A percentile compares a stretch with the other conserved stretches of the same genome.
Conservation (phyloP, 37 sponge, comb jelly and placozoan genomes). For the Cladorhizidae sp. region DNA sequence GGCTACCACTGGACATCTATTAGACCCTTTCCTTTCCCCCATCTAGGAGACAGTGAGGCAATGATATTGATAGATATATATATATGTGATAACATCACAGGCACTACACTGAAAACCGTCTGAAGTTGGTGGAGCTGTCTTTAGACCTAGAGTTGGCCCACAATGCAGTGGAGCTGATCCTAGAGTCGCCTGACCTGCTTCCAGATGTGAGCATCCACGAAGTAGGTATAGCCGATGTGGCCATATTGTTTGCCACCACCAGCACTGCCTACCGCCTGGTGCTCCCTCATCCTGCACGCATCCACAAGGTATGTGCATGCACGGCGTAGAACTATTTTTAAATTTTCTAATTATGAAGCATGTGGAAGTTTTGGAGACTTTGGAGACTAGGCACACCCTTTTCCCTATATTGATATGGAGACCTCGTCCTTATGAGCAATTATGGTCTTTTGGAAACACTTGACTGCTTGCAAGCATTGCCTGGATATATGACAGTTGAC, state of each 20-base stretch:
- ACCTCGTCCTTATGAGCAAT: no score
- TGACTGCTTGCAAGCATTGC: no score
- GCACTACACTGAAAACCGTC: slow-evolving; percentile 17
- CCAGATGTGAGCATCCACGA: slow-evolving; percentile 41
- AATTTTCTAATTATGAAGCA: neutral
- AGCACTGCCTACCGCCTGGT: slow-evolving; percentile 46
- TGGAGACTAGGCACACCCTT: no score
- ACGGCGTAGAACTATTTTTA: neutral
- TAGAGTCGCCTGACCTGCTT: neutral
- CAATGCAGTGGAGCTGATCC: slow-evolving; percentile 39
- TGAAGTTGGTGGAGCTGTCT: slow-evolving; percentile 54
- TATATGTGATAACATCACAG: neutral
- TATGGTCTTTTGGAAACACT: no score
- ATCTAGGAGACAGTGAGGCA: no score
- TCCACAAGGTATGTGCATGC: slow-evolving; percentile 26
- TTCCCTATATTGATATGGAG: no score
- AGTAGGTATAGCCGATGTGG: slow-evolving; percentile 14
- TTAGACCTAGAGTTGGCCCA: slow-evolving; percentile 28
- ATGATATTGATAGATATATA: neutral
- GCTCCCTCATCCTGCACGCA: slow-evolving; percentile 52
- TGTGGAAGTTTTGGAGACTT: neutral
- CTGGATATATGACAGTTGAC: no score
- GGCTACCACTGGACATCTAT: no score
- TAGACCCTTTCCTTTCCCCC: neutral
- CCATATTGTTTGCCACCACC: slow-evolving; percentile 47